Base-by-base conservation (phyloP, 2,888 invertebrate species). In the Mechanitis messenoides region DNA sequence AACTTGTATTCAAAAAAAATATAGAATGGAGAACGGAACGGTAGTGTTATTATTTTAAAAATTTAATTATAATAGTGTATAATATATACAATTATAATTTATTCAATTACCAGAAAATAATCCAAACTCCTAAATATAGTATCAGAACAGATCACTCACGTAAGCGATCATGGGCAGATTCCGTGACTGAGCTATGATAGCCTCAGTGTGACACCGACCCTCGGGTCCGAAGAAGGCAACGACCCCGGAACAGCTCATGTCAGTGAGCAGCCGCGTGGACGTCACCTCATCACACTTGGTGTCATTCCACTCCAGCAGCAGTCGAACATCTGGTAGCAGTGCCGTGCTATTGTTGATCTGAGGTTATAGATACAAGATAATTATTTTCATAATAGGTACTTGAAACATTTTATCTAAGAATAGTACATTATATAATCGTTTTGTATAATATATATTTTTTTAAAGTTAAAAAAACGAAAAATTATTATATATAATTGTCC, bases 161-260 rank as follows among this genome's bases (percentile, higher is more conserved):
- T 98, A 98, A 80, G 97, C 97, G 84, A 98, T 96, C 96, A 98
- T 98, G 63, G 98, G 98, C 78, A 98, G 93, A 90, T 98, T 97
- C 82, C 96, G 93, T 55, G 98, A 95, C 79, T 98, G 96, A 33
- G 98, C 95, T 59, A 98, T 94, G 74, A 96, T 96, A 59, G 98
- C 97, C 85, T 98, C 98, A n/a, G 97, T 96, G 77, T 94, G 93
- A 87, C 98, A 98, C 58, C 94, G 93, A 63, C 97, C 97, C 87
- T 98, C 98, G 2, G 98, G 98, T 3, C 98, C 98, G 82, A 98
- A 97, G 91, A 98, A 97, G 58, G 96, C 97, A 45, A 95, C 93
- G 60, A 97, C 96, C 58, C 96, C 95, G 61, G 94, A 92, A 81
- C 96, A 97, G 81, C 97, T 94, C 96, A 97, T 97, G 81, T 97